Evolutionary conservation across 2,888 invertebrate species (phyloP).

Genomic region (Lepidochrysops patricia): DNA sequence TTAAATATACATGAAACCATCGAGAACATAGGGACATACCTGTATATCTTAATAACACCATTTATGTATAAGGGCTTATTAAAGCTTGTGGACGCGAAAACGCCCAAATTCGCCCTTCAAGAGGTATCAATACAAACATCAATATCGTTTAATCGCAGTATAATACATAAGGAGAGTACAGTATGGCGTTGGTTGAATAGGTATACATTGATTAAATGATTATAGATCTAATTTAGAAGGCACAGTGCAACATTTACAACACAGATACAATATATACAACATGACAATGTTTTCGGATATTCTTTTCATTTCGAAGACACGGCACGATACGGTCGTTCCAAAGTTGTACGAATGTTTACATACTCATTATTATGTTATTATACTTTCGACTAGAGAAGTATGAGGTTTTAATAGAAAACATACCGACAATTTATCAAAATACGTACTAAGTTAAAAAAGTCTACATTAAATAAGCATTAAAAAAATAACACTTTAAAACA

Average conservation of each 20-base stretch:
- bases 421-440: too few species aligned
- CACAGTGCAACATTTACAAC: constrained; percentile 10
- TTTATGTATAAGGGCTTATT: constrained; percentile 1
- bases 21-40: not conserved
- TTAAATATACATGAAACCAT: not conserved
- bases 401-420: too few species aligned
- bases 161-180: not conserved
- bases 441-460: too few species aligned
- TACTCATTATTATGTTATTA: too few species aligned
- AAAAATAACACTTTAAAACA: too few species aligned
- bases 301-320: not conserved
- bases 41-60: not conserved
- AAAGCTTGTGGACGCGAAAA: not conserved
- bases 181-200: not conserved
- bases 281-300: not conserved
- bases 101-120: not conserved
- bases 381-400: too few species aligned
- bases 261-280: constrained; percentile 1
- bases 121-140: not conserved
- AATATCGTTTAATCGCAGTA: constrained; percentile 1
- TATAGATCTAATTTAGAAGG: constrained; percentile 11
- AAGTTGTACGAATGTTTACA: too few species aligned
- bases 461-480: too few species aligned
- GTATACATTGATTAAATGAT: not conserved
- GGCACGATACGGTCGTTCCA: not conserved